These are phyloP conservation scores for Lacerta bilineata DNA, from an alignment of 2,797 vertebrate genomes.

Conservation along the genomic window DNA sequence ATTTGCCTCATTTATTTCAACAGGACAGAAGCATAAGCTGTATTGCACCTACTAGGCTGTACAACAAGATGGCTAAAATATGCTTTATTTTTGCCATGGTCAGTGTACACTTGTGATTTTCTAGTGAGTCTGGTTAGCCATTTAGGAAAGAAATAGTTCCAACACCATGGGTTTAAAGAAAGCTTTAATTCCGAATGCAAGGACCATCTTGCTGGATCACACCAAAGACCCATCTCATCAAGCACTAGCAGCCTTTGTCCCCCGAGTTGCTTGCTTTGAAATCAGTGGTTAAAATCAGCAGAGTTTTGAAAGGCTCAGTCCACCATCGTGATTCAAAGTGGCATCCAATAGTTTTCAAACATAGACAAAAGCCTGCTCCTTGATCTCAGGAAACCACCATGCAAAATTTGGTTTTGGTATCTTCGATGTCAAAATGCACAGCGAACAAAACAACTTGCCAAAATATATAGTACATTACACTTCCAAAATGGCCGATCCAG, in stretches of 20 bases:
- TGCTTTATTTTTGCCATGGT: not conserved
- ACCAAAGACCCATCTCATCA: not conserved
- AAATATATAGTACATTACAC: not conserved
- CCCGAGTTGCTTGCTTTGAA: no score
- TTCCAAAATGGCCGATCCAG: not conserved
- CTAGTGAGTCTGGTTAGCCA: not conserved
- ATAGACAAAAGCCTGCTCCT: no score
- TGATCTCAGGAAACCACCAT: no score
- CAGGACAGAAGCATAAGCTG: not conserved
- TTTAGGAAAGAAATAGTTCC: not conserved
- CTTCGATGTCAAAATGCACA: no score
- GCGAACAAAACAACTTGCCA: no score
- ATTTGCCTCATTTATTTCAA: not conserved
- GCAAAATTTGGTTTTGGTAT: no score
- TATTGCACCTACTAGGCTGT: not conserved
- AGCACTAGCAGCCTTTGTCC: no score
- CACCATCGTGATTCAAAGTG: no score
- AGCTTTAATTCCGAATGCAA: not conserved
- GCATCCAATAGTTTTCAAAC: no score
- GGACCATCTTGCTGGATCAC: not conserved
- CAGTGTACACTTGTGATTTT: not conserved
- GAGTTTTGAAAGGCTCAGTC: no score
- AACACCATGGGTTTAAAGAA: not conserved
- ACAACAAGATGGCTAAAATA: not conserved
- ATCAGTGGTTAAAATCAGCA: no score